Base-by-base conservation (phyloP, 2,888 invertebrate genomes). In the Cantharis nigra region DNA sequence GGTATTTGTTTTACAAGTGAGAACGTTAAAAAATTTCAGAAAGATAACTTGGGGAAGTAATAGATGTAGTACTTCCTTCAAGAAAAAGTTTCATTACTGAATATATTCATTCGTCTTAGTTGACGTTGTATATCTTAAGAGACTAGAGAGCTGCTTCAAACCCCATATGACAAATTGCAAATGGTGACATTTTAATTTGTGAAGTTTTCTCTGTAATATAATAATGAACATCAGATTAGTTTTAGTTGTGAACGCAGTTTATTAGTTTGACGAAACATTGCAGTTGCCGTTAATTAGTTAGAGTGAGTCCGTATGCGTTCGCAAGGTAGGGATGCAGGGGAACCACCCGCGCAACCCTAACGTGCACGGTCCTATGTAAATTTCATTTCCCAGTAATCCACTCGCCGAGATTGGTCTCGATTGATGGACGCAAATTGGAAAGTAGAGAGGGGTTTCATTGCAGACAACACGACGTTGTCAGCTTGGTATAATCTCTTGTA, bases 351-450 rank as follows among this genome's bases (percentile, higher is more conserved):
- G 69, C 71, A 63, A 30, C 76, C 78, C 78, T 73, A 75, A 70
- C 71, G 70, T 63, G 71, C 65, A 78, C 78, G 74, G 74, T 76
- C 90, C 91, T 91, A 92, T 92, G 92, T 91, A 92, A 92, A 92
- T 92, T 91, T 91, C 91, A 92, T 92, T 92, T 91, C 90, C 89
- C 88, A 88, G 91, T 92, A 92, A 92, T 92, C 92, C 92, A 92
- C 92, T 92, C 91, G 91, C 90, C 88, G 91, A 91, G 92, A 92
- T 92, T 92, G 92, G 91, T 90, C 90, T 90, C 92, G 92, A 92
- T 92, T 92, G 92, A 92, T 92, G 91, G 92, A 91, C 91, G 91
- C 90, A 92, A 92, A 92, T 92, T 92, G 92, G 91, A 91, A 92
- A 91, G 87, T 86, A 85, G 86, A 85, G 86, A 86, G 86, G 86